Evolutionary conservation across 2,797 vertebrate genomes (phyloP).

Genomic region (Lacerta bilineata): DNA sequence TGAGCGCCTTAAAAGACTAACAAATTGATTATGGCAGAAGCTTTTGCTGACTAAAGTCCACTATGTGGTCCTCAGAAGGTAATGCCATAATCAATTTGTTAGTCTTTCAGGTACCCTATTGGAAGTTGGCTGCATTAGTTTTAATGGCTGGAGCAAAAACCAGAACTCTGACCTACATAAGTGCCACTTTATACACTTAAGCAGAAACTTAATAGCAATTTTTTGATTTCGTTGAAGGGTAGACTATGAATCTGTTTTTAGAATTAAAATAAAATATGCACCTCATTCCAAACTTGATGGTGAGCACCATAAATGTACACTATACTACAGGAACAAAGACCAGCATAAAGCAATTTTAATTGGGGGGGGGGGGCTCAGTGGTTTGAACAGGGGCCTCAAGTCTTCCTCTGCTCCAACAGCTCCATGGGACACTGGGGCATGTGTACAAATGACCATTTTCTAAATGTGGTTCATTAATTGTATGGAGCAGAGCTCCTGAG

Average conservation of each 20-base stretch:
- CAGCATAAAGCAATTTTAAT: not conserved
- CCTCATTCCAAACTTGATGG: not conserved
- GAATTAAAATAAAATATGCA: not conserved
- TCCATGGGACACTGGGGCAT: not conserved
- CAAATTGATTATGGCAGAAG: not conserved
- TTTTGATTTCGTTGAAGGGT: not conserved
- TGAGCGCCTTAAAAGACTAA: not conserved
- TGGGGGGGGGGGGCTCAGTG: not conserved
- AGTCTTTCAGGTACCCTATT: not conserved
- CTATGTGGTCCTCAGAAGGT: not conserved
- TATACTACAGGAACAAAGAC: not conserved
- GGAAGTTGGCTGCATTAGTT: not conserved
- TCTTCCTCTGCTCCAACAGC: not conserved
- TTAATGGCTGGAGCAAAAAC: not conserved
- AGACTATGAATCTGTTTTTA: too few relatives aligned
- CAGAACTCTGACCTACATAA: conserved; percentile 37
- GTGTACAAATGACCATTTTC: not conserved
- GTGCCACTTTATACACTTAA: not conserved
- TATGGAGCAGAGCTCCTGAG: too few relatives aligned
- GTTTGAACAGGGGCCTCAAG: not conserved
- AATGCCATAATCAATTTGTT: not conserved
- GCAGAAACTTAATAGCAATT: not conserved
- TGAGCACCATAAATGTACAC: not conserved
- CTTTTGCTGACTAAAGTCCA: not conserved
- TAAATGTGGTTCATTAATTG: not conserved